phyloP scores from a whole-genome alignment of 2,797 vertebrate species.

The Tenualosa ilisha region DNA sequence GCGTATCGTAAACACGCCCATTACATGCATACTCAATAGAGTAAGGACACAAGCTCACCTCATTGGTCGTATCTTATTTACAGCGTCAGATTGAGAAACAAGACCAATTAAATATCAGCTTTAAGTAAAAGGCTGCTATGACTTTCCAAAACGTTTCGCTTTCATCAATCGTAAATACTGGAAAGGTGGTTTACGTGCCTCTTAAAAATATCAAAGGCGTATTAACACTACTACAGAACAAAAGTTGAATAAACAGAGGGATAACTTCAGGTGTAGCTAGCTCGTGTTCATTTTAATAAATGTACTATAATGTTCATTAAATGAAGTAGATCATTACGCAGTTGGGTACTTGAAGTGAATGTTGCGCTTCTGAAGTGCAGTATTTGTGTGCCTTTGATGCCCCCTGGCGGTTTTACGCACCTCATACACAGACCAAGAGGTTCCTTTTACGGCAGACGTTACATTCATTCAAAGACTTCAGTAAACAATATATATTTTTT shows the following conservation, averaged over 20 bases:
- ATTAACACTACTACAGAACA: background rate
- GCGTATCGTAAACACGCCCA: conserved; percentile 6
- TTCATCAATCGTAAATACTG: too few relatives aligned
- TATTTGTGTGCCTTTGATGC: background rate
- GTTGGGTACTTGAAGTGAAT: background rate
- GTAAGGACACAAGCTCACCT: background rate
- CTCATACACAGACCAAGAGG: background rate
- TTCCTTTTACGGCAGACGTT: background rate
- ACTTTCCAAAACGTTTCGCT: background rate
- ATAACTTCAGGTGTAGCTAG: too few relatives aligned
- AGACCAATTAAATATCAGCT: background rate
- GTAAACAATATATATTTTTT: background rate
- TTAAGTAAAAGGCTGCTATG: background rate
- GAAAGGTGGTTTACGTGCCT: background rate
- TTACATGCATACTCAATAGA: background rate
- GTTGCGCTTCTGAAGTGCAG: background rate
- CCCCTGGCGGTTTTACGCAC: background rate
- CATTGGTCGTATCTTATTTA: background rate
- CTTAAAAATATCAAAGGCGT: background rate
- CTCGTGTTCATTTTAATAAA: too few relatives aligned
- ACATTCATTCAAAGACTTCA: background rate
- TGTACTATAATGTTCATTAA: too few relatives aligned
- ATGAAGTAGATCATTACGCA: too few relatives aligned
- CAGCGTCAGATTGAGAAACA: background rate
- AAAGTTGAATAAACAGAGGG: background rate